phyloP scores from a whole-genome alignment of 2,113 vertebrate species.

The Menura novaehollandiae region DNA sequence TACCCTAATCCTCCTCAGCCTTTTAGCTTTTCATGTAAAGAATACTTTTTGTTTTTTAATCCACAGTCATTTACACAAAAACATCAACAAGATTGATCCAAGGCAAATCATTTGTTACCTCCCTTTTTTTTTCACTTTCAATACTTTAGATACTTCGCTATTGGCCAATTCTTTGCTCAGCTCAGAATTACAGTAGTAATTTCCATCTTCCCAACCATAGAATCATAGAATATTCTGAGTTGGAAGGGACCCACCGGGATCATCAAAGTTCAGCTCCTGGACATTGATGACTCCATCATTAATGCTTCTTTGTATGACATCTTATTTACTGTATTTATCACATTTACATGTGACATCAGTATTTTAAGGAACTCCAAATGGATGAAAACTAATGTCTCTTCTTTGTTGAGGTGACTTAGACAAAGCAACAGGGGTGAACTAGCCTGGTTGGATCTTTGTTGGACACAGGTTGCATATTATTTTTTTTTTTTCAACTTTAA shows the following conservation, averaged over 20 bases:
- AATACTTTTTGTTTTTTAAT: neutral
- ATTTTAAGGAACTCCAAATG: neutral
- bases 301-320: neutral
- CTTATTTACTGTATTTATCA: neutral
- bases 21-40: slow-evolving; percentile 13
- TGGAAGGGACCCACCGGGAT: neutral
- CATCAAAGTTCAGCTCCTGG: neutral
- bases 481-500: neutral
- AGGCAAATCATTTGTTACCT: neutral
- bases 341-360: neutral
- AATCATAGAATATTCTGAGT: neutral
- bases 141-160: neutral
- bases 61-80: neutral
- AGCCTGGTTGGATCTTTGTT: neutral
- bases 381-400: neutral
- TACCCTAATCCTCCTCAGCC: neutral
- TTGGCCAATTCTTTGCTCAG: neutral
- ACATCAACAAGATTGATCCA: neutral
- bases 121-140: neutral
- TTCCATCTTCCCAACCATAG: neutral
- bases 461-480: neutral
- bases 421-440: neutral
- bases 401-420: neutral
- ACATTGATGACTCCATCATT: neutral
- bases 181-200: neutral